phyloP scores from a whole-genome alignment of 2,113 vertebrate species.

The Phyllostomus discolor region DNA sequence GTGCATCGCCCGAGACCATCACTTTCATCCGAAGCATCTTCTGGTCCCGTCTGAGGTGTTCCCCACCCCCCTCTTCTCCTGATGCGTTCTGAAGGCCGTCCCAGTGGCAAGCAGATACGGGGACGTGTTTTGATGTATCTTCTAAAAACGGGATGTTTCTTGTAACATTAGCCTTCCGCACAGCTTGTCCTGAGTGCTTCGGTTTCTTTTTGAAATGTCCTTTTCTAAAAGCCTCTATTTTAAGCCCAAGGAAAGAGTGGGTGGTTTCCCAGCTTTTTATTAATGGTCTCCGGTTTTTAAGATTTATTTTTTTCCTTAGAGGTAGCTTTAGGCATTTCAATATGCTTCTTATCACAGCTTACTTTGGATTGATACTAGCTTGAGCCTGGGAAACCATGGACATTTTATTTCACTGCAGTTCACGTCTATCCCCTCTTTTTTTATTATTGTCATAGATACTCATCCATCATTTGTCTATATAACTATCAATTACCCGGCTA shows the following conservation, averaged over 20 bases:
- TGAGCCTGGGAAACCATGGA: neutral
- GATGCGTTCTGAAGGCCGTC: neutral
- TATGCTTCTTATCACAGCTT: neutral
- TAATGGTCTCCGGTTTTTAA: neutral
- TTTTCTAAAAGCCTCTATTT: conserved; percentile 33
- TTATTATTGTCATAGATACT: neutral
- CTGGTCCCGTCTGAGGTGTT: neutral
- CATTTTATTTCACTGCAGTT: neutral
- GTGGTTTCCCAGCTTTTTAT: neutral
- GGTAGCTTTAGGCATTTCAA: neutral
- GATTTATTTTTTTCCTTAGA: neutral
- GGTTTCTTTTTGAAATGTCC: neutral
- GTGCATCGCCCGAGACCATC: neutral
- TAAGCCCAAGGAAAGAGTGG: neutral
- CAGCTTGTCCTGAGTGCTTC: neutral
- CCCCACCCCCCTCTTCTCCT: too few species aligned
- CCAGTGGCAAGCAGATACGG: neutral
- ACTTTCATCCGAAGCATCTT: neutral
- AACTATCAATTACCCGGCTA: neutral
- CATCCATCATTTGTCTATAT: neutral
- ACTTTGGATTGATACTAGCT: neutral
- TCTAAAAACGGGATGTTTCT: neutral
- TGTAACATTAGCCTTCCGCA: neutral
- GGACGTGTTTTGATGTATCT: neutral
- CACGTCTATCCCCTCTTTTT: neutral